Conservation (phyloP, 1,140 invertebrate genomes). For the Agrilus planipennis region DNA sequence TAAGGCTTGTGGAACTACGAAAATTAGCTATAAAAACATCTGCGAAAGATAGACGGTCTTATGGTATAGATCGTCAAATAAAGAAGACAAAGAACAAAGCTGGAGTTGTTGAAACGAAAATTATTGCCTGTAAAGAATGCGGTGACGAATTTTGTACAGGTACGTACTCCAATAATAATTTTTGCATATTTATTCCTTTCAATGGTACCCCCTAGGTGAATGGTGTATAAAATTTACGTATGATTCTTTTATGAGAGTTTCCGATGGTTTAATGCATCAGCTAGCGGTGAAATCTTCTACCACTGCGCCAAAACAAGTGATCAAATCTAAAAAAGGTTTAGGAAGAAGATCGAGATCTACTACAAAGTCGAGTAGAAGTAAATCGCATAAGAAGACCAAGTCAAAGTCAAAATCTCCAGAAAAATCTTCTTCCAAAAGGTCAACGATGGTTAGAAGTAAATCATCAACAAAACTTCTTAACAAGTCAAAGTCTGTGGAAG, state of each 20-base stretch:
- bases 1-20: slow-evolving; percentile 63
- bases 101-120: slow-evolving; percentile 62
- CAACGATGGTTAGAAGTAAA: not conserved
- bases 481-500: too few relatives aligned
- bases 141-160: slow-evolving; percentile 76
- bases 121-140: slow-evolving; percentile 63
- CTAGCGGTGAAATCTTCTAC: slow-evolving; percentile 27
- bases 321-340: slow-evolving; percentile 14
- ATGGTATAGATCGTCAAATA: slow-evolving; percentile 47
- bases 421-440: slow-evolving; percentile 6
- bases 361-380: slow-evolving; percentile 13
- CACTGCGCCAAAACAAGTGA: slow-evolving; percentile 12
- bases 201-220: slow-evolving; percentile 32
- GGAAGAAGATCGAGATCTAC: slow-evolving; percentile 2
- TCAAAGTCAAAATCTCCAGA: slow-evolving; percentile 21
- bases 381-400: slow-evolving; percentile 7
- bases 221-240: slow-evolving; percentile 38
- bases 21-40: slow-evolving; percentile 61
- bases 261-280: too few relatives aligned
- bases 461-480: too few relatives aligned
- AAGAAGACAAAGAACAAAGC: slow-evolving; percentile 65
- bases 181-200: slow-evolving; percentile 5
- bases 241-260: slow-evolving; percentile 36
- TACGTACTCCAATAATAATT: slow-evolving; percentile 17
- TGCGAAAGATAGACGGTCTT: slow-evolving; percentile 49